These are phyloP conservation scores for Notiomystis cincta DNA, from an alignment of 2,113 vertebrate species.

Conservation along the genomic window DNA sequence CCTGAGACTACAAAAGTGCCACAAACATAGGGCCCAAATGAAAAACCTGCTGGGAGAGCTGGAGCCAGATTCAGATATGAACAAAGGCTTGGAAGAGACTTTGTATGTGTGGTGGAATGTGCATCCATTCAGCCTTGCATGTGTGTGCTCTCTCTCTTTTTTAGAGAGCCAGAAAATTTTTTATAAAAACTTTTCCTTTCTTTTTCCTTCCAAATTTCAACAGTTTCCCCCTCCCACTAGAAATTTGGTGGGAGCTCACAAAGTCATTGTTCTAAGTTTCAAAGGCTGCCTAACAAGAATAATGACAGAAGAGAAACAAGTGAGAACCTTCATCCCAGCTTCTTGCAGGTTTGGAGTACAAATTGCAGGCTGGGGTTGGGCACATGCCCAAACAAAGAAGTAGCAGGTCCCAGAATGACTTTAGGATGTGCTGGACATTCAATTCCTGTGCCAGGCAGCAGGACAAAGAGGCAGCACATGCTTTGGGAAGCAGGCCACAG, in stretches of 20 bases:
- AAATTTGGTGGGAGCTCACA: background rate
- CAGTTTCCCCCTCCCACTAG: rapidly evolving
- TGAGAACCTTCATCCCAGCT: background rate
- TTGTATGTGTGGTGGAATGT: background rate
- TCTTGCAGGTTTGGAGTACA: background rate
- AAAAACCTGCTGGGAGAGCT: background rate
- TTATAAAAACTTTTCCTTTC: background rate
- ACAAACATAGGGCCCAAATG: background rate
- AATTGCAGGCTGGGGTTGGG: background rate
- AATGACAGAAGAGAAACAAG: background rate
- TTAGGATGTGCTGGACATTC: background rate
- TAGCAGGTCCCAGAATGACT: background rate
- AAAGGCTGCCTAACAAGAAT: background rate
- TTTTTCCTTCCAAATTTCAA: background rate
- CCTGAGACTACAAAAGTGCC: background rate
- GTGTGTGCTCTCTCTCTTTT: background rate
- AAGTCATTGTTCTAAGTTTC: background rate
- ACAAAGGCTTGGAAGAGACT: background rate
- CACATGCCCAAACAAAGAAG: background rate
- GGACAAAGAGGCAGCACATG: background rate
- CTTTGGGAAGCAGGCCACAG: background rate
- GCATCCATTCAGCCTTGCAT: background rate
- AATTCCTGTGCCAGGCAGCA: background rate
- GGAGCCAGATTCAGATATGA: background rate
- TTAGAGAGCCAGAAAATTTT: background rate